These are phyloP conservation scores for Ceuthmochares aereus DNA, from an alignment of 2,113 vertebrate species.

Conservation along the genomic window DNA sequence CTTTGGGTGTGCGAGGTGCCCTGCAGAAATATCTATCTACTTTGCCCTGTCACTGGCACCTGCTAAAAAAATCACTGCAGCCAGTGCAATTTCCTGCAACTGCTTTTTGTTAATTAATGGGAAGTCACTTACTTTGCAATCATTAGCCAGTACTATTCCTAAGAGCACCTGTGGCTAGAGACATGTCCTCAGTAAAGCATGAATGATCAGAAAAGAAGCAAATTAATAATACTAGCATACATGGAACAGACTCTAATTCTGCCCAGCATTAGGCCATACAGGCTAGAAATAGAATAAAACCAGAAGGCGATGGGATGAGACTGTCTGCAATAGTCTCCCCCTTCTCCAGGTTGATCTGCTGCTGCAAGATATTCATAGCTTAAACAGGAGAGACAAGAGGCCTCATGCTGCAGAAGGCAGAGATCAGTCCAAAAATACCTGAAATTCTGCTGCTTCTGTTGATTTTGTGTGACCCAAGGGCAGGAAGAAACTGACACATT, in stretches of 20 bases:
- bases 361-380: not conserved
- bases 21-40: slow-evolving; percentile 4
- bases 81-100: slow-evolving; percentile 63
- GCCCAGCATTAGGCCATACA: not conserved
- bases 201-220: not conserved
- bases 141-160: slow-evolving; percentile 17
- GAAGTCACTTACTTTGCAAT: not conserved
- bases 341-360: not conserved
- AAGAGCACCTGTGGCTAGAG: not conserved
- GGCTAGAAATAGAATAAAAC: not conserved
- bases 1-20: not conserved
- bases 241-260: not conserved
- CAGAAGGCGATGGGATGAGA: not conserved
- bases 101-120: slow-evolving; percentile 60
- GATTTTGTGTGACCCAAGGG: not conserved
- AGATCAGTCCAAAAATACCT: not conserved
- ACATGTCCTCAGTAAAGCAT: not conserved
- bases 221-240: not conserved
- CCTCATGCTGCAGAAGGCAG: not conserved
- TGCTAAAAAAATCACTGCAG: slow-evolving; percentile 51
- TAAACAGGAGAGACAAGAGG: not conserved
- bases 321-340: not conserved
- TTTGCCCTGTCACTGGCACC: slow-evolving; percentile 52
- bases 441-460: not conserved
- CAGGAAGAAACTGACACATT: not conserved